Conservation (phyloP, 2,888 invertebrate species). For the Seira ritae region DNA sequence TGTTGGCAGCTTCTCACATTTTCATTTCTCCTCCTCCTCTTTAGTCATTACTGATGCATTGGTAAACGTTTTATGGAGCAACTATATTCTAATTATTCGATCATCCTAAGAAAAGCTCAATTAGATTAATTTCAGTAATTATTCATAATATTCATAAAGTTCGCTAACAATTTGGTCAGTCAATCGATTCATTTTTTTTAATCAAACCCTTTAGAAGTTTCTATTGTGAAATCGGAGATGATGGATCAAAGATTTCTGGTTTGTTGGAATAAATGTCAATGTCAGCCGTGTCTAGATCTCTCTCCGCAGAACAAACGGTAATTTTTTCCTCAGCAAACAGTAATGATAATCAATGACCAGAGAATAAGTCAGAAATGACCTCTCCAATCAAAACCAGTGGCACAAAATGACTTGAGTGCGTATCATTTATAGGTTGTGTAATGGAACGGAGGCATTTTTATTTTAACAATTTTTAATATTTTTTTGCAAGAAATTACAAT, state of each 20-base stretch:
- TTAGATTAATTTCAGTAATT: background rate
- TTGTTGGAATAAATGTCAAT: too few relatives aligned
- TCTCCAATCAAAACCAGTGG: background rate
- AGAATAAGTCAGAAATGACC: too few relatives aligned
- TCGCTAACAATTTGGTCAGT: too few relatives aligned
- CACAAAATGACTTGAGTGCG: background rate
- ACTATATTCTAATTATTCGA: too few relatives aligned
- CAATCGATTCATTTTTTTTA: too few relatives aligned
- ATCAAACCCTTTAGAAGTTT: background rate
- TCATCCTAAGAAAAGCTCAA: background rate
- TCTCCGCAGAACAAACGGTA: too few relatives aligned
- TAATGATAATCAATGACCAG: too few relatives aligned
- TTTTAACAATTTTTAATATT: conserved; percentile 57
- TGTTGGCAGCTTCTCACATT: background rate
- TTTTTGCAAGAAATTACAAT: conserved; percentile 61
- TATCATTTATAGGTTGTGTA: conserved; percentile 29
- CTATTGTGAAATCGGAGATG: background rate
- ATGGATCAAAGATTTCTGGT: too few relatives aligned
- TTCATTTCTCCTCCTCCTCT: background rate
- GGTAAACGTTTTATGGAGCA: background rate
- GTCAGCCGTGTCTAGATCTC: too few relatives aligned
- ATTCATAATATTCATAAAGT: background rate
- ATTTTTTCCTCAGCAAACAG: too few relatives aligned
- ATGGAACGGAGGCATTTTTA: conserved; percentile 64
- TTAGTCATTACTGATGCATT: background rate